Conservation (phyloP, 2,888 invertebrate genomes). For the Arrhopalites spinosus region DNA sequence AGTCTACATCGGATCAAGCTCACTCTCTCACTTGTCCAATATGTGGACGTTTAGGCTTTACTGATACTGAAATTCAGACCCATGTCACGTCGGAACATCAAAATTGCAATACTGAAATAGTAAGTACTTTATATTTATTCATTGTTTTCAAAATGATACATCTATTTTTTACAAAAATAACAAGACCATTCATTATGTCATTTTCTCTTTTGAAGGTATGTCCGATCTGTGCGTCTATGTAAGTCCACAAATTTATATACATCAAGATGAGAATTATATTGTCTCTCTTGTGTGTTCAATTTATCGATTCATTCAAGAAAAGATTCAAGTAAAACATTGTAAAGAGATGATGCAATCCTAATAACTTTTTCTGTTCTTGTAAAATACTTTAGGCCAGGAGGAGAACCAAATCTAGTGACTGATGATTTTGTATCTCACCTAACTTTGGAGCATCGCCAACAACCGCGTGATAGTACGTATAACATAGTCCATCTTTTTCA, state of each 20-base stretch:
- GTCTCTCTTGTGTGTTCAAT: too few relatives aligned
- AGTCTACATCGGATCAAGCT: constrained; percentile 85
- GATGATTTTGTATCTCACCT: constrained; percentile 98
- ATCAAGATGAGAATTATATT: too few relatives aligned
- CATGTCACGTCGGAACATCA: constrained; percentile 90
- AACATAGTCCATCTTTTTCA: too few relatives aligned
- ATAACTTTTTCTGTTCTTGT: too few relatives aligned
- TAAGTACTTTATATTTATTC: too few relatives aligned
- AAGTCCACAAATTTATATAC: too few relatives aligned
- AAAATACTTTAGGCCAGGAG: constrained; percentile 69
- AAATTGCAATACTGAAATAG: constrained; percentile 88
- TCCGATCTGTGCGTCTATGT: constrained; percentile 95
- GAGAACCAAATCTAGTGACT: constrained; percentile 96
- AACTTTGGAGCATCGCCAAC: constrained; percentile 88
- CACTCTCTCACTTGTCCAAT: constrained; percentile 97
- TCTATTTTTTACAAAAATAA: not conserved
- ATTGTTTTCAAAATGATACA: too few relatives aligned
- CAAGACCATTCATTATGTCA: too few relatives aligned
- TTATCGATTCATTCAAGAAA: too few relatives aligned
- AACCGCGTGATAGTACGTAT: constrained; percentile 67
- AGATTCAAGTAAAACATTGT: too few relatives aligned
- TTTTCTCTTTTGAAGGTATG: constrained; percentile 76
- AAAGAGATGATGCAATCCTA: too few relatives aligned
- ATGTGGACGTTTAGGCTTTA: constrained; percentile 95
- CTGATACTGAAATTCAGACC: constrained; percentile 87